These are phyloP conservation scores for Mythimna vitellina DNA, from an alignment of 2,888 invertebrate species.

Conservation along the genomic window DNA sequence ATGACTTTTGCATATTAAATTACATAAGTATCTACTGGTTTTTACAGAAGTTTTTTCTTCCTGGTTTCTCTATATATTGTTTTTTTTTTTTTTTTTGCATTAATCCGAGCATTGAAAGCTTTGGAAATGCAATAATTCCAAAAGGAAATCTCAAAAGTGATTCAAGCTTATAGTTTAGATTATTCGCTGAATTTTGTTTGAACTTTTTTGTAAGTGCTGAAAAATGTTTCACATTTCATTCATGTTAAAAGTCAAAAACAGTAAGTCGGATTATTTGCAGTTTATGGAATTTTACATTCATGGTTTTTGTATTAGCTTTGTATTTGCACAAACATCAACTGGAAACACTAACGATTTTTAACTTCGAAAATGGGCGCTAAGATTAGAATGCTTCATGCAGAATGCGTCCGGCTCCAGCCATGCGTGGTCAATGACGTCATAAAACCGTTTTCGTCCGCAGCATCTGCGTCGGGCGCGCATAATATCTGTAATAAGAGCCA, in stretches of 20 bases:
- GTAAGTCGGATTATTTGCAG: neutral
- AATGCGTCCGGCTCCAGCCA: constrained; percentile 32
- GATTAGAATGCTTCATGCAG: constrained; percentile 14
- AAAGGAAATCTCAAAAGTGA: constrained; percentile 3
- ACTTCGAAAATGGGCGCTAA: neutral
- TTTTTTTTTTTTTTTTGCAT: constrained; percentile 6
- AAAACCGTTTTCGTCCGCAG: constrained; percentile 30
- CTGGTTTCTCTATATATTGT: constrained; percentile 1
- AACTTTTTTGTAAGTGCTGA: neutral
- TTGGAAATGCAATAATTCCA: constrained; percentile 20
- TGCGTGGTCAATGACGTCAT: constrained; percentile 53
- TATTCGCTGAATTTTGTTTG: constrained; percentile 15
- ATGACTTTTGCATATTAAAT: neutral
- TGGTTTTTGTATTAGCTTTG: neutral
- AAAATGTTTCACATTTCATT: constrained; percentile 21
- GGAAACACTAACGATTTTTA: neutral
- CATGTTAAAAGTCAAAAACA: neutral
- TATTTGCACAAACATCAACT: neutral
- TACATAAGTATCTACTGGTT: neutral
- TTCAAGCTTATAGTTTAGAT: constrained; percentile 5
- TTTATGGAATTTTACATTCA: neutral
- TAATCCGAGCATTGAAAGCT: neutral
- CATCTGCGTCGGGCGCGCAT: constrained; percentile 30
- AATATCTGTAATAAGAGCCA: constrained; percentile 31
- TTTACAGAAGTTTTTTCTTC: constrained; percentile 1